A percentile compares a stretch with the other conserved stretches of the same genome.
Evolutionary conservation across 2,797 vertebrate genomes (phyloP).

Genomic region (Zalophus californianus): DNA sequence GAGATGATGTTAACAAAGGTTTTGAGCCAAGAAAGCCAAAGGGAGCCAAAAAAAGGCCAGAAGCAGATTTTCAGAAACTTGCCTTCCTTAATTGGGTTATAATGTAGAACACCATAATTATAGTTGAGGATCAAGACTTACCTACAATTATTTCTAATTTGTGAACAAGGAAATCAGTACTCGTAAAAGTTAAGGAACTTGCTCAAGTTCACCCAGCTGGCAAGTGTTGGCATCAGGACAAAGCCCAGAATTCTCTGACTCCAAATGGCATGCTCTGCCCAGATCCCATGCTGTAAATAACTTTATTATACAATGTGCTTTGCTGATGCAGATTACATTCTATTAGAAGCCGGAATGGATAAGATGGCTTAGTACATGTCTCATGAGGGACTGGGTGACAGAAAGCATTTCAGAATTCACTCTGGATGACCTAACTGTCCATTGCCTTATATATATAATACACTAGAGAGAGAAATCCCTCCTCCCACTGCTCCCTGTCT

Average conservation of each 20-base stretch:
- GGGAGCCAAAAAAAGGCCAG: neutral
- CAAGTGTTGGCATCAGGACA: neutral
- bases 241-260: neutral
- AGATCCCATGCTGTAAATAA: neutral
- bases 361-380: neutral
- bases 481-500: neutral
- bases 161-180: neutral
- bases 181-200: neutral
- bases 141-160: neutral
- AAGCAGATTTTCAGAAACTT: neutral
- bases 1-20: neutral
- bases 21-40: neutral
- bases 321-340: neutral
- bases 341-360: neutral
- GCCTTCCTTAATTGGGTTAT: neutral
- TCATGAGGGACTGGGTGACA: neutral
- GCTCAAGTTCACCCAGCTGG: neutral
- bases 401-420: neutral
- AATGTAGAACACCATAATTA: neutral
- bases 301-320: neutral
- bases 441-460: neutral
- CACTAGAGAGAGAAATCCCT: neutral
- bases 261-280: neutral
- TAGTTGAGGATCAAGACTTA: neutral
- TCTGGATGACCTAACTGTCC: neutral